These are phyloP conservation scores for Nephrotoma guestfalica DNA, from an alignment of 2,888 invertebrate species.

Conservation along the genomic window DNA sequence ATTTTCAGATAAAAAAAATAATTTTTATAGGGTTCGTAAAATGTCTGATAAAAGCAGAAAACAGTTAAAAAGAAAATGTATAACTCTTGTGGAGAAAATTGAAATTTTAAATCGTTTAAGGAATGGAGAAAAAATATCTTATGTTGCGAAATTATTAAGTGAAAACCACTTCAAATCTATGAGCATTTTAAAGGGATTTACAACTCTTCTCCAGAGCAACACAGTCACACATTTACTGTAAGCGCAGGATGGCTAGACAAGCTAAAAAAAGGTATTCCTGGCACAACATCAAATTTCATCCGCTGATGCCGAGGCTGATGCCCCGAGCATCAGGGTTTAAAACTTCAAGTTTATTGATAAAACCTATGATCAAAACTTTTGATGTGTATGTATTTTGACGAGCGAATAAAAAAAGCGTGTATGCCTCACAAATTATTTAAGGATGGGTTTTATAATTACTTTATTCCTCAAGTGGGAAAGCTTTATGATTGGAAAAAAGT, in stretches of 20 bases:
- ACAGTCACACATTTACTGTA: not conserved
- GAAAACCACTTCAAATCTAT: no score
- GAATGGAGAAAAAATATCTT: not conserved
- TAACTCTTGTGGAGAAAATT: not conserved
- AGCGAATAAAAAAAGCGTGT: no score
- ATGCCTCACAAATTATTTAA: no score
- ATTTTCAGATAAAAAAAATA: not conserved
- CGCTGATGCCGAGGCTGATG: rapidly evolving
- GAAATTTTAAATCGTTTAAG: not conserved
- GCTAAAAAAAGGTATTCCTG: not conserved
- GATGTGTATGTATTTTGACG: no score
- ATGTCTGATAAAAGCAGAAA: not conserved
- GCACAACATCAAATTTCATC: no score
- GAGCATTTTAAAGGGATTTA: no score
- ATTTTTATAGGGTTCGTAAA: not conserved
- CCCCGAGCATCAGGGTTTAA: no score
- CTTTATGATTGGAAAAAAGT: no score
- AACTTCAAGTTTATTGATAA: no score
- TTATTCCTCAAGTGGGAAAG: no score
- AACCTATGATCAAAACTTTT: no score
- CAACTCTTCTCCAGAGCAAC: not conserved
- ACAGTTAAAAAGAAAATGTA: not conserved
- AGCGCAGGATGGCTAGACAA: not conserved
- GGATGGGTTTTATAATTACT: no score
- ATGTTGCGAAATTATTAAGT: not conserved